These are phyloP conservation scores for Hippocampus zosterae DNA, from an alignment of 2,113 vertebrate genomes.

Conservation along the genomic window DNA sequence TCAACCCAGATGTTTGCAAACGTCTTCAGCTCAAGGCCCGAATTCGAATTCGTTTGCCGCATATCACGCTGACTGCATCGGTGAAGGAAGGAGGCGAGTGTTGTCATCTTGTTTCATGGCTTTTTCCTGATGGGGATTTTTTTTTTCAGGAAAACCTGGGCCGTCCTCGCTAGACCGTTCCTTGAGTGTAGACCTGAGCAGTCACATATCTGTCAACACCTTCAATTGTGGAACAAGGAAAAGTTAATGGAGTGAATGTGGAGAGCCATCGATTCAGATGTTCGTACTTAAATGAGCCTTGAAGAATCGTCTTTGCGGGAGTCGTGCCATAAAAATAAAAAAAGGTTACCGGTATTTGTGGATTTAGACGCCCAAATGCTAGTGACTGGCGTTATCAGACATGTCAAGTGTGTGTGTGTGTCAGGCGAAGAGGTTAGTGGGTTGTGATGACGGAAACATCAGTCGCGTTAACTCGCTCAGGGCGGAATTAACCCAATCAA, in stretches of 20 bases:
- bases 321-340: background rate
- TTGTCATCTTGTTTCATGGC: too few species aligned
- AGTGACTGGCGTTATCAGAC: slow-evolving; percentile 27
- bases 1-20: background rate
- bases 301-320: too few species aligned
- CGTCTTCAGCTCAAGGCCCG: background rate
- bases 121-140: background rate
- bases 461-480: background rate
- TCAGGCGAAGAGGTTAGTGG: slow-evolving; percentile 23
- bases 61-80: too few species aligned
- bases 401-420: slow-evolving; percentile 9
- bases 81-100: too few species aligned
- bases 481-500: slow-evolving; percentile 1
- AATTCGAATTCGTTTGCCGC: background rate
- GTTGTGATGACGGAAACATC: slow-evolving; percentile 45
- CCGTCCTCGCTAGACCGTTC: too few species aligned
- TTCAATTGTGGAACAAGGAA: slow-evolving; percentile 9
- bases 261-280: slow-evolving; percentile 21
- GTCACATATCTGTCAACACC: slow-evolving; percentile 11
- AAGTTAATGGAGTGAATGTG: background rate
- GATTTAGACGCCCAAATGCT: slow-evolving; percentile 16
- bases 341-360: background rate
- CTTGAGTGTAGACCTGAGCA: background rate
- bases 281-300: slow-evolving; percentile 19
- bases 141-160: too few species aligned